A percentile compares a stretch with the other conserved stretches of the same genome.
These are phyloP conservation scores for Andrena marginata DNA, from an alignment of 2,888 invertebrate genomes.

Conservation along the genomic window DNA sequence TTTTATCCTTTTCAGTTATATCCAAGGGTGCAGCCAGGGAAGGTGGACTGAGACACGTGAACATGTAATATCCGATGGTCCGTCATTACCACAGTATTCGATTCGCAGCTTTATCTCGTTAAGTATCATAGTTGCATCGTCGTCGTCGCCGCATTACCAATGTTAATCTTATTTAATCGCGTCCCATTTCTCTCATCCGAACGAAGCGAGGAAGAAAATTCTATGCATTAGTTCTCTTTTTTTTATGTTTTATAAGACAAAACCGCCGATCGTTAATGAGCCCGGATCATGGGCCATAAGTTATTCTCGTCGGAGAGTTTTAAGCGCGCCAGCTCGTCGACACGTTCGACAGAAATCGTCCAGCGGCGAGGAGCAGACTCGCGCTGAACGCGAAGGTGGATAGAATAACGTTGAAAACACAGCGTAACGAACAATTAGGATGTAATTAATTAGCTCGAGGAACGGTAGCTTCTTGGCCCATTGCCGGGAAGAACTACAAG, in stretches of 20 bases:
- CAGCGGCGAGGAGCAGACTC: background rate
- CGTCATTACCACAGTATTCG: constrained; percentile 84
- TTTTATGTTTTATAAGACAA: constrained; percentile 48
- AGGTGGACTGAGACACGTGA: constrained; percentile 79
- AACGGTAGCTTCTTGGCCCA: constrained; percentile 4
- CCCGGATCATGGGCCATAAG: constrained; percentile 43
- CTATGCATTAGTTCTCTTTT: background rate
- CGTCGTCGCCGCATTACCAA: constrained; percentile 68
- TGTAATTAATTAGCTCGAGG: constrained; percentile 23
- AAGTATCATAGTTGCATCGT: constrained; percentile 73
- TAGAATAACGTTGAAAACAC: no score
- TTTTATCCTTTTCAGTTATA: constrained; percentile 83
- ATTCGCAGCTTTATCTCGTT: constrained; percentile 83
- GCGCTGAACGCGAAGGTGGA: background rate
- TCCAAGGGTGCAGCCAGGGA: constrained; percentile 85
- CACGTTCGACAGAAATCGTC: constrained; percentile 7
- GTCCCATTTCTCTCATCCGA: constrained; percentile 61
- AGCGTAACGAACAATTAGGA: constrained; percentile 23
- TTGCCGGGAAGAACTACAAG: constrained; percentile 1
- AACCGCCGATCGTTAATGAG: constrained; percentile 25
- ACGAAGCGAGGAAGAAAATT: constrained; percentile 45
- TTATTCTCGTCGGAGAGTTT: constrained; percentile 47
- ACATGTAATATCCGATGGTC: constrained; percentile 77
- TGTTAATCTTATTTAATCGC: constrained; percentile 76
- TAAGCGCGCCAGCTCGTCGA: constrained; percentile 10